Base-by-base conservation (phyloP, 2,797 vertebrate genomes). In the Esox lucius region DNA sequence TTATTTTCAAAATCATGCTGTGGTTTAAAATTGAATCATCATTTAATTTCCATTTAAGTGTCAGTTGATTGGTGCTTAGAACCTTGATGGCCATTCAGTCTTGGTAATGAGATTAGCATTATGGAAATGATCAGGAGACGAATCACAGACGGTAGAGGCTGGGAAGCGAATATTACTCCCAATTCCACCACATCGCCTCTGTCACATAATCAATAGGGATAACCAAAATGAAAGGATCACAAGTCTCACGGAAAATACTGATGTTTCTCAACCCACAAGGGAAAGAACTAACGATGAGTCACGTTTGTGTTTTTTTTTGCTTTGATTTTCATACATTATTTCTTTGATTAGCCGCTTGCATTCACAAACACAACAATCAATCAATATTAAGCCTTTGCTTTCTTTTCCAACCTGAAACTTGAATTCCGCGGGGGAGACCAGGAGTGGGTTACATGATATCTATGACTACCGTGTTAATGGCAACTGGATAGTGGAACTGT, bases 11-110 rank as follows among this genome's bases (percentile, higher is more conserved):
- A 76, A 85, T 78, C 81, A 83, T 66, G 77, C 70, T 31, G 69
- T 85, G 79, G 90, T 90, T 83, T 77, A 81, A 83, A 68, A 53
- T 72, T 62, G 70, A 62, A 85, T 84, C 82, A 35, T 76, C 70
- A 69, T 78, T 71, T 72, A 75, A 84, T 88, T 88, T 84, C 68
- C 81, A 73, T 61, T 68, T 78, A 82, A 35, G 53, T 73, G 75
- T 77, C 81, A 79, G 80, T 85, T 89, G 90, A 85, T 86, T 73
- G 74, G 68, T 80, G 71, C 68, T 2, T 16, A 82, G 70, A 80
- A 68, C 84, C 72, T 80, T 68, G 22, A 71, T 77, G 46, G 65
- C 66, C 80, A 75, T 86, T 87, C 83, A 83, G 88, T 81, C 81
- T 81, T 56, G 19, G 39, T 84, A 86, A 89, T 76, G 76, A 80